Evolutionary conservation across 2,113 vertebrate genomes (phyloP).

Genomic region (Sorex fumeus): DNA sequence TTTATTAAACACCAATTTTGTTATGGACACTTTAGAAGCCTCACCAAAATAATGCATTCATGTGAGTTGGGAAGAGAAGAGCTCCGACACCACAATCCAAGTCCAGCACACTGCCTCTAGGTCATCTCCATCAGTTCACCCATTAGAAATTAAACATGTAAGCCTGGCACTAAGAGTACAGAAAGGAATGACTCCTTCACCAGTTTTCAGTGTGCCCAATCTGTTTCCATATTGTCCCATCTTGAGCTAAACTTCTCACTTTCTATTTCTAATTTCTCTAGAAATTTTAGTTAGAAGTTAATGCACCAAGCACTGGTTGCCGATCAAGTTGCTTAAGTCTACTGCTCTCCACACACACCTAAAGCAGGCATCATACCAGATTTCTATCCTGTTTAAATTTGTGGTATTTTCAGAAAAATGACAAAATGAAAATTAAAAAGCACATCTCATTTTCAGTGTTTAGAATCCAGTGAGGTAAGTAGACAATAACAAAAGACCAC

Average conservation of each 20-base stretch:
- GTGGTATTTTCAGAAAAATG: slow-evolving; percentile 17
- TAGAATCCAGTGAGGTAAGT: neutral
- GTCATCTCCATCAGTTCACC: neutral
- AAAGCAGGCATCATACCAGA: neutral
- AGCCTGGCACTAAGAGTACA: neutral
- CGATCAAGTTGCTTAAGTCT: neutral
- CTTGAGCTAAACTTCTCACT: slow-evolving; percentile 9
- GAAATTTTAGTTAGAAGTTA: neutral
- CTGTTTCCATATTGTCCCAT: neutral
- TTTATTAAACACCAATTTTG: slow-evolving; percentile 18
- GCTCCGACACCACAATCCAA: neutral
- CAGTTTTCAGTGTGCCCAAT: neutral
- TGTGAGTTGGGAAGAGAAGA: neutral
- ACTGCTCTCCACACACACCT: neutral
- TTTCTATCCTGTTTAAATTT: slow-evolving; percentile 9
- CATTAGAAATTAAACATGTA: neutral
- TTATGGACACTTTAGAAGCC: neutral
- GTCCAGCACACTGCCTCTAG: neutral
- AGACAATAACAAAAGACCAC: neutral
- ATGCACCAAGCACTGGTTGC: neutral
- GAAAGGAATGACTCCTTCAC: neutral
- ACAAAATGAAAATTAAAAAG: slow-evolving; percentile 46
- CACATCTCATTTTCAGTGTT: neutral
- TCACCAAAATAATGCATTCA: neutral
- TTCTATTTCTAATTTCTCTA: neutral